Percentiles rank a stretch among this genome's conserved stretches.
phyloP scores from a whole-genome alignment of 2,113 vertebrate genomes.

The Phalacrocorax aristotelis region DNA sequence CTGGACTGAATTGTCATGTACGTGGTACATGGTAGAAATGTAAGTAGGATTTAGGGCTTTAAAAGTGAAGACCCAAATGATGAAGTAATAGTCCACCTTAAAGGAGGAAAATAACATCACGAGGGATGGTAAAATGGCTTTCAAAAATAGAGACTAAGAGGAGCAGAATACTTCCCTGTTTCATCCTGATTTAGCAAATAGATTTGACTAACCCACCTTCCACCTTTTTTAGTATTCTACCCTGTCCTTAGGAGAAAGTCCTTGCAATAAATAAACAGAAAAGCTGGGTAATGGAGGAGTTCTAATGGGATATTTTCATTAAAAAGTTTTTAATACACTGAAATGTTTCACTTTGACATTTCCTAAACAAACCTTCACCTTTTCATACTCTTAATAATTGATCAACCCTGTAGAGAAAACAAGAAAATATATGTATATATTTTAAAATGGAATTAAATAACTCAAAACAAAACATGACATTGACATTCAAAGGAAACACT shows the following conservation, averaged over 20 bases:
- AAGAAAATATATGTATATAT: conserved; percentile 39
- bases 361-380: conserved; percentile 63
- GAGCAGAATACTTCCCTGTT: not conserved
- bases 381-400: conserved; percentile 55
- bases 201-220: not conserved
- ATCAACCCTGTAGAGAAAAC: conserved; percentile 34
- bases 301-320: conserved; percentile 54
- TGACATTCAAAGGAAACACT: conserved; percentile 46
- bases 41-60: not conserved
- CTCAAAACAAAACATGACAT: conserved; percentile 29
- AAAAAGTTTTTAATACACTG: conserved; percentile 43
- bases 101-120: not conserved
- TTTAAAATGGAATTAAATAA: conserved; percentile 35
- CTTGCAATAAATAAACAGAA: conserved; percentile 27
- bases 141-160: not conserved
- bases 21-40: not conserved
- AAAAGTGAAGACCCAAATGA: not conserved
- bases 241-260: not conserved
- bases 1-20: not conserved
- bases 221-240: conserved; percentile 4
- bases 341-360: conserved; percentile 56
- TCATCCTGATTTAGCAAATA: not conserved
- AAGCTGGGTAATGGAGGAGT: conserved; percentile 26
- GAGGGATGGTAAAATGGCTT: not conserved
- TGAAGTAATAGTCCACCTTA: not conserved